phyloP scores from a whole-genome alignment of 2,888 invertebrate species.

The Stictocephala bisonia region DNA sequence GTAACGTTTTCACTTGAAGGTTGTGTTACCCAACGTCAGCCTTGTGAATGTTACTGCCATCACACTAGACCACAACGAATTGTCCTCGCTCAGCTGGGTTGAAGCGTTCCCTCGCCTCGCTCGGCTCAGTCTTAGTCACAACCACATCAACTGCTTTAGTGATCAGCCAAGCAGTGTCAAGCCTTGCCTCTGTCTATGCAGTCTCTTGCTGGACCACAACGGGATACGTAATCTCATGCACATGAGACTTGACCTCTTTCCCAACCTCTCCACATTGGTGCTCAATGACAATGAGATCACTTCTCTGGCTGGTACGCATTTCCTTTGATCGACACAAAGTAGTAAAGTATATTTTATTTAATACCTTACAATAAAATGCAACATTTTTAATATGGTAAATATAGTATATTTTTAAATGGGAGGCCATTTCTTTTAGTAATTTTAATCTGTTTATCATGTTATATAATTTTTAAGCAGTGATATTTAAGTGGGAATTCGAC shows the following conservation, averaged over 20 bases:
- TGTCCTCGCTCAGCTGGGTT: background rate
- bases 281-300: constrained; percentile 10
- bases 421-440: too few relatives aligned
- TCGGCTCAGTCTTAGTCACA: background rate
- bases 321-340: too few relatives aligned
- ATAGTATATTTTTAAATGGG: too few relatives aligned
- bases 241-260: background rate
- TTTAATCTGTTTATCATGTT: too few relatives aligned
- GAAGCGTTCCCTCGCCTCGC: constrained; percentile 1
- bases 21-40: background rate
- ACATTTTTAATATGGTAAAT: too few relatives aligned
- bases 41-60: background rate
- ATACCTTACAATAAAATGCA: too few relatives aligned
- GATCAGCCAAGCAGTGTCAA: background rate
- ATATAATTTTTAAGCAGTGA: too few relatives aligned
- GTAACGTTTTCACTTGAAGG: too few relatives aligned
- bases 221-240: background rate
- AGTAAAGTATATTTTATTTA: too few relatives aligned
- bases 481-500: too few relatives aligned
- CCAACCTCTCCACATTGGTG: background rate
- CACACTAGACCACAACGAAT: constrained; percentile 9
- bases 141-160: constrained; percentile 9
- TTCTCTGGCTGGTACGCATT: background rate
- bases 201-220: constrained; percentile 4
- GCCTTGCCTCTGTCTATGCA: background rate